Evolutionary conservation across 2,888 invertebrate species (phyloP), one percentile per base, ranked within the genome.

Genomic region (Epinotia demarniana): DNA sequence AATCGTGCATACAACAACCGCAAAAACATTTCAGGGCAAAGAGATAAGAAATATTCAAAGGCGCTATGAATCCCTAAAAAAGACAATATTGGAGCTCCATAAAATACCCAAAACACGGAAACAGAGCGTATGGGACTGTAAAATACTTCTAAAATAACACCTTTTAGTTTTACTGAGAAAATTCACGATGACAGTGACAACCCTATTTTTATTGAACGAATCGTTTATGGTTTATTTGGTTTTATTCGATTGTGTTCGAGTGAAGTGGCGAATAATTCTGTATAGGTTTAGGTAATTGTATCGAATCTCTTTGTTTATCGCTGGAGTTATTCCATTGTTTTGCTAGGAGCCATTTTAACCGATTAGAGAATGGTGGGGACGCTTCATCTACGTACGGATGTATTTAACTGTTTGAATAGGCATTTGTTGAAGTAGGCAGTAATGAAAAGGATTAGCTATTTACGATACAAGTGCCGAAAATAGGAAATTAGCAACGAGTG

Each of bases 251-350:
- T 57, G 71, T 72, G 23, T 72, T 64, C 43, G 57, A 57, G 39
- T 72, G 57, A 72, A 64, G 72, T 72, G 64, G 23, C 63, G 72
- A 63, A 72, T 64, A 72, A 72, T 71, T 64, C 64, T n/a, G 63
- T 64, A 72, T 46, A 57, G 64, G 61, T 70, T 53, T 23, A 27
- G 64, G 57, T 72, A 72, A 72, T 72, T 72, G 63, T 46, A 64
- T 57, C 23, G 64, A 64, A 64, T 72, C 57, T 72, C 61, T 46
- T n/a, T 49, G 57, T 64, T 72, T 72, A 43, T 46, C 5, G n/a
- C 18, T 46, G 4, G 57, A 46, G 43, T 62, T 63, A 23, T 71
- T 62, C 18, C 8, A 39, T 53, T 53, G 62, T 55, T 71, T 55
- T 19, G 27, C 9, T 12, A 2, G 16, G 16, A 16, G 27, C 6